phyloP scores from a whole-genome alignment of 2,113 vertebrate genomes.

The Xyrauchen texanus region DNA sequence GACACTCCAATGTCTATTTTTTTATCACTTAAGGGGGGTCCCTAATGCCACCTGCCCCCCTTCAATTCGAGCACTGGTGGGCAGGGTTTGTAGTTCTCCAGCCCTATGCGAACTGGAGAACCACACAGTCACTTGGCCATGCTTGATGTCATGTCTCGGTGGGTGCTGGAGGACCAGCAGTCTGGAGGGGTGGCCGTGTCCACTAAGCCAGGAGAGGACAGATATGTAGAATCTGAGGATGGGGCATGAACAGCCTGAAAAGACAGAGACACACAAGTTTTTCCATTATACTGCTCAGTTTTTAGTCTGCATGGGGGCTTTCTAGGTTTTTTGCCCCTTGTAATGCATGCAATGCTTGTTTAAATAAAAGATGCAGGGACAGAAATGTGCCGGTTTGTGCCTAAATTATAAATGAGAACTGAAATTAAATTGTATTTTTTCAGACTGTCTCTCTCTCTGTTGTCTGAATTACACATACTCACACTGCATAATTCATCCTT shows the following conservation, averaged over 20 bases:
- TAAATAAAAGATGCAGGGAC: too few relatives aligned
- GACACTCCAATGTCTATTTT: too few relatives aligned
- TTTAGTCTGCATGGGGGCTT: too few relatives aligned
- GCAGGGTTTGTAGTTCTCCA: conserved; percentile 83
- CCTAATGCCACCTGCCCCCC: too few relatives aligned
- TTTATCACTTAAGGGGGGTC: too few relatives aligned
- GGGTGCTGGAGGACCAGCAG: conserved; percentile 1
- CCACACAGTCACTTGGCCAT: conserved; percentile 79
- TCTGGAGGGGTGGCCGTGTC: conserved; percentile 57
- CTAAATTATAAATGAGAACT: background rate
- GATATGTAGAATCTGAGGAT: conserved; percentile 7
- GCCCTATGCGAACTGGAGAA: conserved; percentile 86
- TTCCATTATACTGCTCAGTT: background rate
- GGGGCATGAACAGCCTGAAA: conserved; percentile 14
- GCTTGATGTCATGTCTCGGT: conserved; percentile 70
- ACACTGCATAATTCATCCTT: background rate
- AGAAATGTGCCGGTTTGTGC: too few relatives aligned
- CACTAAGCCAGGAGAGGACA: conserved; percentile 43
- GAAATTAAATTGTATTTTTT: background rate
- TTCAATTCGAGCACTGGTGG: too few relatives aligned
- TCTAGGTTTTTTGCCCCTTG: too few relatives aligned
- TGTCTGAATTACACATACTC: background rate
- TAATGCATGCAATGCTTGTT: too few relatives aligned
- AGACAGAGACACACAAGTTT: background rate
- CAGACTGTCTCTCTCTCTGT: background rate